Percentiles rank a stretch among this genome's conserved stretches.
Evolutionary conservation across 2,888 invertebrate genomes (phyloP).

Genomic region (Orchesellides sinensis): DNA sequence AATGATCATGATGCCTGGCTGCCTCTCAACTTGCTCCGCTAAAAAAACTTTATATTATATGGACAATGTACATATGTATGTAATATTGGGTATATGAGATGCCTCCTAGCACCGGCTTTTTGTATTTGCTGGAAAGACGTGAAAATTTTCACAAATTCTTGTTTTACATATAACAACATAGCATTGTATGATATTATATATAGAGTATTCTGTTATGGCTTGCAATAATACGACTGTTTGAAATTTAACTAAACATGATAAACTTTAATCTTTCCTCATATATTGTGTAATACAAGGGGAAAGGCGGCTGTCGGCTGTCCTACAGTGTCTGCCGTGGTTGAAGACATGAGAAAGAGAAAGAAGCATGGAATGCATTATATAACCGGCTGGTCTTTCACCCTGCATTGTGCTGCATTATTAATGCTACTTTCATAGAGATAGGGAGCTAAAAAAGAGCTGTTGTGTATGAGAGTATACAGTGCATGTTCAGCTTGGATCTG

Average conservation of each 20-base stretch:
- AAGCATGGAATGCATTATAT: background rate
- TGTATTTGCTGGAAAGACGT: too few species aligned
- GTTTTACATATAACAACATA: too few species aligned
- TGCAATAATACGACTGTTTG: background rate
- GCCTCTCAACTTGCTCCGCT: background rate
- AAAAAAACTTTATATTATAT: too few species aligned
- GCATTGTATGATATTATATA: too few species aligned
- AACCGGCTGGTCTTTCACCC: constrained; percentile 51
- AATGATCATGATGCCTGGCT: too few species aligned
- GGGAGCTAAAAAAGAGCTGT: too few species aligned
- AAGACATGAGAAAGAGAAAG: background rate
- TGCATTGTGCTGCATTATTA: constrained; percentile 36
- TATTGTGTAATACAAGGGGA: background rate
- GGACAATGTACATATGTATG: too few species aligned
- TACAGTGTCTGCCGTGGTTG: constrained; percentile 6
- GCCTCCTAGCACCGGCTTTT: too few species aligned
- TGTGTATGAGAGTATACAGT: too few species aligned
- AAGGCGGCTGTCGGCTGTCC: constrained; percentile 15
- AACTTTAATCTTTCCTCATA: background rate
- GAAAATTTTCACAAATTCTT: too few species aligned
- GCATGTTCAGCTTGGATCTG: too few species aligned
- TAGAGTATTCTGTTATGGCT: background rate
- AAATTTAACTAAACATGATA: background rate
- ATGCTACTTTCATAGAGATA: constrained; percentile 7
- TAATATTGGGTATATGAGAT: too few species aligned